These are phyloP conservation scores for Linyphia triangularis DNA, from an alignment of 2,888 invertebrate genomes.

Conservation along the genomic window DNA sequence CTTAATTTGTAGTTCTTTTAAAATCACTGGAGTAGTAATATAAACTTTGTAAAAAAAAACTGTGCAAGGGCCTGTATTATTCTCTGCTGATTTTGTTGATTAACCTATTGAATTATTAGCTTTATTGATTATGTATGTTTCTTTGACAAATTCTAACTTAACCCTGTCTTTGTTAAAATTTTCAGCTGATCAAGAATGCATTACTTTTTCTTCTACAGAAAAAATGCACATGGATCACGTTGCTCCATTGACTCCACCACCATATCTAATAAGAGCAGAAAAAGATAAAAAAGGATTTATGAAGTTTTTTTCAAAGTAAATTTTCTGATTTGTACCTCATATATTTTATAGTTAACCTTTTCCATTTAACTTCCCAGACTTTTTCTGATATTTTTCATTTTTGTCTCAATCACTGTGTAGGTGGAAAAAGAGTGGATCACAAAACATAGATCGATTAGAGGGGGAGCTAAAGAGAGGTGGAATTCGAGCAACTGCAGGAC, in stretches of 20 bases:
- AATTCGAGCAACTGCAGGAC: constrained; percentile 86
- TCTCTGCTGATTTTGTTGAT: too few relatives aligned
- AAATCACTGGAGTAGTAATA: too few relatives aligned
- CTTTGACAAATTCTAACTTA: too few relatives aligned
- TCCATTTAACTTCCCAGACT: not conserved
- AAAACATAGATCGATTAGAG: constrained; percentile 77
- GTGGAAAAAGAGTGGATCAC: constrained; percentile 64
- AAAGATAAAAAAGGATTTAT: constrained; percentile 83
- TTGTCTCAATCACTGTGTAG: constrained; percentile 22
- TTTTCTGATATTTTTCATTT: not conserved
- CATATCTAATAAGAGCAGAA: constrained; percentile 72
- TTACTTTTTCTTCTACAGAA: constrained; percentile 58
- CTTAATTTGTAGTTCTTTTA: too few relatives aligned
- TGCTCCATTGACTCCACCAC: constrained; percentile 40
- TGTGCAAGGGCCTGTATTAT: too few relatives aligned
- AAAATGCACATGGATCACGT: constrained; percentile 42
- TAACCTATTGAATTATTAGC: too few relatives aligned
- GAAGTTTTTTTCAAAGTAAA: constrained; percentile 84
- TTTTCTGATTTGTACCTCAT: not conserved
- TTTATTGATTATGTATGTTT: too few relatives aligned
- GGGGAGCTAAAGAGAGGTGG: constrained; percentile 86
- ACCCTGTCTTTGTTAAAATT: too few relatives aligned
- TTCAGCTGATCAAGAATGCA: constrained; percentile 59
- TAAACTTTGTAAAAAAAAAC: too few relatives aligned
- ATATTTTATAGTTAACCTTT: not conserved